phyloP scores from a whole-genome alignment of 1,140 invertebrate species.

The Drosophila nigrodunni region DNA sequence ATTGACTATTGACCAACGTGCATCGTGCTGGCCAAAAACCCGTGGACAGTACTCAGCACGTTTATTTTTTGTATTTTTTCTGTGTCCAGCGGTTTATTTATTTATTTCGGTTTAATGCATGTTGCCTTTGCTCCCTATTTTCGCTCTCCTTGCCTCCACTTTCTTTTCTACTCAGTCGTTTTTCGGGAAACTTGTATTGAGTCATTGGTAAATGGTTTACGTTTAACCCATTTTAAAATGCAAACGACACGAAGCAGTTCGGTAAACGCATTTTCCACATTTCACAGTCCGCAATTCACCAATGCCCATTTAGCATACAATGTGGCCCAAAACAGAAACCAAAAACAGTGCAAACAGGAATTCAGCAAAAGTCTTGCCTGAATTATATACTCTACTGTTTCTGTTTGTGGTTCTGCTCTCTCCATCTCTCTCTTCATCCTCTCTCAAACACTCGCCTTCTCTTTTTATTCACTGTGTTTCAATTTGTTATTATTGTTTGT shows the following conservation, averaged over 20 bases:
- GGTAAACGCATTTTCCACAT: conserved; percentile 70
- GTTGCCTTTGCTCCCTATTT: conserved; percentile 21
- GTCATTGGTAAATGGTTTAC: conserved; percentile 82
- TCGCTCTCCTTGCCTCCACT: not conserved
- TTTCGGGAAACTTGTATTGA: conserved; percentile 77
- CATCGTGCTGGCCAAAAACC: not conserved
- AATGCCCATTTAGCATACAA: conserved; percentile 73
- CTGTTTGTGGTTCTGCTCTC: not conserved
- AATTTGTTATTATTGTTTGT: conserved; percentile 77
- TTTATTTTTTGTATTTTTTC: conserved; percentile 30
- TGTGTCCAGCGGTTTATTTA: conserved; percentile 67
- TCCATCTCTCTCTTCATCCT: not conserved
- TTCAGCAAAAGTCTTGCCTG: conserved; percentile 8
- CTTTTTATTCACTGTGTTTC: conserved; percentile 41
- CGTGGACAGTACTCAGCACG: conserved; percentile 45
- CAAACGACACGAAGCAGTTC: conserved; percentile 35
- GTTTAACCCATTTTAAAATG: conserved; percentile 82
- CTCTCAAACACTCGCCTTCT: not conserved
- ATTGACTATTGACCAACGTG: conserved; percentile 74
- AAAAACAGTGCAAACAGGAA: not conserved
- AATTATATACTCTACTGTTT: conserved; percentile 1
- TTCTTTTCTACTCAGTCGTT: conserved; percentile 2
- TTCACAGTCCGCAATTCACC: conserved; percentile 60
- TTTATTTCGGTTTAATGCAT: conserved; percentile 81
- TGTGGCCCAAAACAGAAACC: conserved; percentile 48